Conservation (phyloP, 2,797 vertebrate genomes). For the Austrolebias charrua region DNA sequence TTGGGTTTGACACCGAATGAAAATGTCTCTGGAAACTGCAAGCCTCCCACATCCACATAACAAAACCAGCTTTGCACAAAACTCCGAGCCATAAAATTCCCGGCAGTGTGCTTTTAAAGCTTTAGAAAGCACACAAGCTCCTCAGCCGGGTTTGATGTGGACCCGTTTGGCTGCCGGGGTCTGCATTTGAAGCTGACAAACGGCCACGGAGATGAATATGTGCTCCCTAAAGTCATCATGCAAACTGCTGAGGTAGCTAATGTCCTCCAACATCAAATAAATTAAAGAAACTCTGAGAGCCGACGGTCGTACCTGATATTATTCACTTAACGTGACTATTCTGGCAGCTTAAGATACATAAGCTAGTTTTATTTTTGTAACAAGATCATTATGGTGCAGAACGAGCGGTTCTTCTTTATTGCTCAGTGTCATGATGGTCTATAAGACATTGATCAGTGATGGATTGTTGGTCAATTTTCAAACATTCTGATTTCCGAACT, state of each 20-base stretch:
- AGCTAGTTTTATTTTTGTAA: no score
- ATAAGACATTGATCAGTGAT: no score
- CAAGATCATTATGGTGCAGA: no score
- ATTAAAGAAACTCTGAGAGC: no score
- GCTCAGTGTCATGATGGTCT: no score
- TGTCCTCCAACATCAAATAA: not conserved
- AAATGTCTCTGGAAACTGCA: conserved; percentile 30
- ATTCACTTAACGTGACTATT: no score
- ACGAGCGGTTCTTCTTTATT: no score
- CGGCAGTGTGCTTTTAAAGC: conserved; percentile 20
- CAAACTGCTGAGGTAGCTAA: conserved; percentile 74
- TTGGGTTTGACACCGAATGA: conserved; percentile 53
- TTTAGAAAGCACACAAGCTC: conserved; percentile 8
- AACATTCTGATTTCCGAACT: no score
- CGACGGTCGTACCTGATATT: no score
- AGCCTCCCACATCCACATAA: conserved; percentile 42
- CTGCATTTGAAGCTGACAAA: conserved; percentile 60
- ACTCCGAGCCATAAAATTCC: conserved; percentile 35
- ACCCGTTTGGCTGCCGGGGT: conserved; percentile 39
- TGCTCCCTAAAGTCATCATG: conserved; percentile 71
- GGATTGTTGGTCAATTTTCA: no score
- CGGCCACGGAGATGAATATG: conserved; percentile 62
- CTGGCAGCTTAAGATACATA: no score
- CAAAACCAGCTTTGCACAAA: conserved; percentile 6
- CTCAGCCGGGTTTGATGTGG: conserved; percentile 25